A percentile compares a stretch with the other conserved stretches of the same genome.
phyloP scores from a whole-genome alignment of 2,797 vertebrate genomes.

The Distichodus sexfasciatus region DNA sequence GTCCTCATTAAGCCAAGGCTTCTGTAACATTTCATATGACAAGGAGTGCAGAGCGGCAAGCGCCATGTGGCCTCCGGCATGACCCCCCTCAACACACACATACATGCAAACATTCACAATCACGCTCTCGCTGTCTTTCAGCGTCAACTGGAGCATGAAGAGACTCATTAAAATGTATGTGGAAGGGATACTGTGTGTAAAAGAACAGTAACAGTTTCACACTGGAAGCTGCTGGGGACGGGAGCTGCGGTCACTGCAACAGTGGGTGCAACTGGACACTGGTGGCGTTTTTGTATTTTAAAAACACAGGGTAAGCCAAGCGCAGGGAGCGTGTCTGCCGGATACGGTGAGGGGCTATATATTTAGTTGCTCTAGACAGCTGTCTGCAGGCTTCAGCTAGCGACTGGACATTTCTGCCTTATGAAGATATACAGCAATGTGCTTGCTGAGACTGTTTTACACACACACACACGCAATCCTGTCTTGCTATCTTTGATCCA shows the following conservation, averaged over 20 bases:
- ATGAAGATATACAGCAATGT: slow-evolving; percentile 1
- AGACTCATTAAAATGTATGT: neutral
- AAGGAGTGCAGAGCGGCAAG: no score
- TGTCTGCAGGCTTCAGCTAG: slow-evolving; percentile 49
- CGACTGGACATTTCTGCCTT: slow-evolving; percentile 38
- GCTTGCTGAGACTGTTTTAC: neutral
- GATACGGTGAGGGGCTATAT: slow-evolving; percentile 39
- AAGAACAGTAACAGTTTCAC: slow-evolving; percentile 15
- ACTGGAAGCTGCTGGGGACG: neutral
- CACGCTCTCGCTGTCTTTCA: neutral
- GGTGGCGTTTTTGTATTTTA: slow-evolving; percentile 58
- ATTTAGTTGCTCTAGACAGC: slow-evolving; percentile 65
- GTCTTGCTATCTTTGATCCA: no score
- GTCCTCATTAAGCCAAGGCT: no score
- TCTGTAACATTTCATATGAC: no score
- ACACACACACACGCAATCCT: slow-evolving; percentile 2
- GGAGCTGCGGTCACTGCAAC: no score
- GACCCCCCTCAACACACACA: neutral
- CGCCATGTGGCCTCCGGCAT: no score
- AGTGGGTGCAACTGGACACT: slow-evolving; percentile 42
- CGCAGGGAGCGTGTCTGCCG: slow-evolving; percentile 35
- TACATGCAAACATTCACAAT: neutral
- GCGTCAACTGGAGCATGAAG: neutral
- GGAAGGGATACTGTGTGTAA: neutral
- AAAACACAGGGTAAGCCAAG: slow-evolving; percentile 64